phyloP scores from a whole-genome alignment of 2,113 vertebrate genomes.

The Mesitornis unicolor region DNA sequence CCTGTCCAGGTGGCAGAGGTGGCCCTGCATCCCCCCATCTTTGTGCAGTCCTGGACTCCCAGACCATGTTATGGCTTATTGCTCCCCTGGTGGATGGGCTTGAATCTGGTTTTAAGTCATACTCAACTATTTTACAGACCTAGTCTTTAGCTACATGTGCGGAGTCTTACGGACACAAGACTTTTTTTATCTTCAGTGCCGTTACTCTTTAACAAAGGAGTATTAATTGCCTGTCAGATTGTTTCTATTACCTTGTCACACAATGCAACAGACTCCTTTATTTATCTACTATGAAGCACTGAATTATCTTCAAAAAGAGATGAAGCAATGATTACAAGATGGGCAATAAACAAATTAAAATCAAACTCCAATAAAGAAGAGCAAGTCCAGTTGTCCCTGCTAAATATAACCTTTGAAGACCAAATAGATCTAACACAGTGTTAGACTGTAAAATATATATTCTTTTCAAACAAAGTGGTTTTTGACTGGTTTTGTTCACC shows the following conservation, averaged over 20 bases:
- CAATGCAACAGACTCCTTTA: not conserved
- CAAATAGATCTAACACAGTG: not conserved
- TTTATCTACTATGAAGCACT: not conserved
- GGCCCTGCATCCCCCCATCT: not conserved
- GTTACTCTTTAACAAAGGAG: not conserved
- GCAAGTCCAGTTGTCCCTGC: not conserved
- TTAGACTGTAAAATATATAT: not conserved
- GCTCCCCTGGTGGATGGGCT: not conserved
- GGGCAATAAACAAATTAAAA: slow-evolving; percentile 3
- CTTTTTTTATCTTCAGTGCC: not conserved
- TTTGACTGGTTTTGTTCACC: not conserved
- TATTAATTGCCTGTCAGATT: slow-evolving; percentile 1
- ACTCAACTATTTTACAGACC: not conserved
- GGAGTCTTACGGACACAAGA: too few species aligned
- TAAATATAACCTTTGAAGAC: not conserved
- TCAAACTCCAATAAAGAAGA: not conserved
- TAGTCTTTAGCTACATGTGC: not conserved
- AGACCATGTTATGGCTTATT: not conserved
- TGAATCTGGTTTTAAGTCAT: not conserved
- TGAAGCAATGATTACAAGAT: not conserved
- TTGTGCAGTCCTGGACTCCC: not conserved
- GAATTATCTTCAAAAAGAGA: not conserved
- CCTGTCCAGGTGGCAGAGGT: not conserved
- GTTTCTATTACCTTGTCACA: slow-evolving; percentile 13
- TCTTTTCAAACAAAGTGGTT: not conserved